A percentile compares a stretch with the other conserved stretches of the same genome.
phyloP scores from a whole-genome alignment of 2,113 vertebrate species.

The Sturnus vulgaris region DNA sequence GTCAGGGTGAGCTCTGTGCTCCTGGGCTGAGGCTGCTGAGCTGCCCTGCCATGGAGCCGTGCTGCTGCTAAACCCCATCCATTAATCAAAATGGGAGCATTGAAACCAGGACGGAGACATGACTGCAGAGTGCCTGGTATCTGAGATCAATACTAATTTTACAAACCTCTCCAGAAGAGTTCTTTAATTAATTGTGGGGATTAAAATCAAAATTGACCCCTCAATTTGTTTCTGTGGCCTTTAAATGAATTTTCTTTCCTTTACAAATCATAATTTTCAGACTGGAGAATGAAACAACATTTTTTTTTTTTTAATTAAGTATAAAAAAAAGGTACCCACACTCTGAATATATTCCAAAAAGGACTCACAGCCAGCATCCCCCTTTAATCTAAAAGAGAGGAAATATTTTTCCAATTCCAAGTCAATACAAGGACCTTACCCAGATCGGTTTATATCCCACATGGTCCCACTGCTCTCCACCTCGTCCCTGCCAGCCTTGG shows the following conservation, averaged over 20 bases:
- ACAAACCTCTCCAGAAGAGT: slow-evolving; percentile 44
- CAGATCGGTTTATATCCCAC: background rate
- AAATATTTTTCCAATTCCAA: background rate
- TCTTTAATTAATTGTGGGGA: slow-evolving; percentile 64
- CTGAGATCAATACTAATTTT: slow-evolving; percentile 57
- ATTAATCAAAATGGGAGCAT: slow-evolving; percentile 31
- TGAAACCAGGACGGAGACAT: slow-evolving; percentile 36
- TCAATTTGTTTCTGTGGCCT: slow-evolving; percentile 25
- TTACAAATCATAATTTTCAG: background rate
- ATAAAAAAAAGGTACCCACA: background rate
- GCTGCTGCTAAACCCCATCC: background rate
- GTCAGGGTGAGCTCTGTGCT: background rate
- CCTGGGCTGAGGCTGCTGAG: background rate
- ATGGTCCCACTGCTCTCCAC: fast-evolving
- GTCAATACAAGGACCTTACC: background rate
- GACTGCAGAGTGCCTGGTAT: slow-evolving; percentile 19
- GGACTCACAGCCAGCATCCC: background rate
- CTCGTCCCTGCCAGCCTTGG: background rate
- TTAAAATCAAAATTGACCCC: slow-evolving; percentile 55
- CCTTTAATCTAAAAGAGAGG: background rate
- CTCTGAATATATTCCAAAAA: background rate
- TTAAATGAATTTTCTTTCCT: slow-evolving; percentile 41
- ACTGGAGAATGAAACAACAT: background rate
- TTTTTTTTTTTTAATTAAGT: background rate
- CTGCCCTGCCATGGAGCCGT: background rate